Base-by-base conservation (phyloP, 2,113 vertebrate genomes). In the Cyrtonyx montezumae region DNA sequence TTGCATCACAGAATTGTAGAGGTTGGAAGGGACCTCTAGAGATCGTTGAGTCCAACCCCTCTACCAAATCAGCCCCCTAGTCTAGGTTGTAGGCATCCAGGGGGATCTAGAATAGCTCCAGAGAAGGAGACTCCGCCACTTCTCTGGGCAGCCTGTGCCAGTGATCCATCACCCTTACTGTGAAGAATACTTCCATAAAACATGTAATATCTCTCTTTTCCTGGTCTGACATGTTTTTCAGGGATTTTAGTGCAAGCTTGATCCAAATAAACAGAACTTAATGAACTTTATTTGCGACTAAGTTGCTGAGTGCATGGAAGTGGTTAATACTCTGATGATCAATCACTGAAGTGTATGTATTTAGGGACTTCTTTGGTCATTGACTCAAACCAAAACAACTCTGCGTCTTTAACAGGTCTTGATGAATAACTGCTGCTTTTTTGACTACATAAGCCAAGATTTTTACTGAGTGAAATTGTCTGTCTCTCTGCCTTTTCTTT, bases 291-390 rank as follows among this genome's bases (percentile, higher is more conserved):
- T 55, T 61, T 51, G 23, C 63, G n/a, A 7, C 3, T 79, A 36
- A 36, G 55, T 76, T 4, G 5, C 13, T 48, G 46, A 45, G 32
- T 36, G 5, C 0, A 2, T 58, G n/a, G 28, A 67, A 58, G 4
- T 63, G 48, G 28, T 65, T 1, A 37, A 19, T 65, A 28, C 0
- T 0, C 8, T 42, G 13, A 43, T 88, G 9, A 65, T 46, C 17
- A 66, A 19, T 32, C 32, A 3, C 8, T 90, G 40, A 75, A 13
- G 9, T 79, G 11, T 45, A 1, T 77, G 20, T 18, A 26, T 75
- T 59, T 67, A n/a, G 34, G 26, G 51, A 45, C 61, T 53, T 55
- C 18, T 45, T 53, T 48, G 8, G 26, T 82, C 19, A 6, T 43
- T 62, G 26, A 21, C 26, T 67, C 2, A 19, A 30, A 49, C 21